phyloP scores from a whole-genome alignment of 2,797 vertebrate genomes.

The Crocidura indochinensis region DNA sequence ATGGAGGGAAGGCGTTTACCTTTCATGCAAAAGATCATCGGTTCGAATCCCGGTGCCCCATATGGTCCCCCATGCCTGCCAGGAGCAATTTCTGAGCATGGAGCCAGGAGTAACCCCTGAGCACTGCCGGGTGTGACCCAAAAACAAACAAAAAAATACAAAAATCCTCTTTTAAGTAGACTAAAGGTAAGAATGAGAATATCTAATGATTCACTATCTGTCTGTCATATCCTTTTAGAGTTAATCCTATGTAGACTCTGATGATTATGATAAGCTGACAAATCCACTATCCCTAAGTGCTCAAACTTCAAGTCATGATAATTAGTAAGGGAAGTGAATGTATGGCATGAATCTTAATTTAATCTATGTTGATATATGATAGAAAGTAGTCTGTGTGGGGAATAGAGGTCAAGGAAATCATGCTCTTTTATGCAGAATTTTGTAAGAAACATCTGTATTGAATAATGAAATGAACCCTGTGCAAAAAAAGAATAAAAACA shows the following conservation, averaged over 20 bases:
- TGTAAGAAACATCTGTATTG: neutral
- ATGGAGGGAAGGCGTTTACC: too few species aligned
- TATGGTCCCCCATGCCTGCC: too few species aligned
- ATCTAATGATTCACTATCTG: neutral
- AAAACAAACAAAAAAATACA: too few species aligned
- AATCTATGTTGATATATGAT: neutral
- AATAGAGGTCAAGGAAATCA: neutral
- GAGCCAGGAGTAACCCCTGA: too few species aligned
- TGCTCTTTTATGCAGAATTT: neutral
- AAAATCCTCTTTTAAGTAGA: neutral
- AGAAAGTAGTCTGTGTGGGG: neutral
- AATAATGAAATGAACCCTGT: too few species aligned
- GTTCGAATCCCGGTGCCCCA: too few species aligned
- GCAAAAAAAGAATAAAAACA: too few species aligned
- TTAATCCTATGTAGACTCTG: neutral
- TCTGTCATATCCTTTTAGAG: neutral
- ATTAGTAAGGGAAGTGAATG: neutral
- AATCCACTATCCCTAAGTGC: neutral
- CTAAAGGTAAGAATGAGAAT: neutral
- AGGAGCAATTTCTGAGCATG: too few species aligned
- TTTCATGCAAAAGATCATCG: too few species aligned
- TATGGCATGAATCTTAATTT: neutral
- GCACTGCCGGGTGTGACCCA: too few species aligned
- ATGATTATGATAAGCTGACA: neutral
- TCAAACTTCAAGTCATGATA: neutral